These are phyloP conservation scores for Ondatra zibethicus DNA, from an alignment of 2,113 vertebrate genomes.

Conservation along the genomic window DNA sequence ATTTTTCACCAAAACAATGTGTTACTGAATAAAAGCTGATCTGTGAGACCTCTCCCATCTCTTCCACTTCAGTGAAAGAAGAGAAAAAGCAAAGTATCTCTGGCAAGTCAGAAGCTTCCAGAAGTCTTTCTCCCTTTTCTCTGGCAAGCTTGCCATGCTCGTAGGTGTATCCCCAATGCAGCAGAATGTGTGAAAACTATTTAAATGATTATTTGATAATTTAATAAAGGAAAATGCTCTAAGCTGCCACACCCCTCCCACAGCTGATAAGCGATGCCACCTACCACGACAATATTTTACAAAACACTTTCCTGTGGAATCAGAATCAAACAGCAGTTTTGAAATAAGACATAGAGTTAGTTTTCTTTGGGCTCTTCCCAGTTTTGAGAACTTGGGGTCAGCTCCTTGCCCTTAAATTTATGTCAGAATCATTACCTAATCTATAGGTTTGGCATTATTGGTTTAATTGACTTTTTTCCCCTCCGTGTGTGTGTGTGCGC, in stretches of 20 bases:
- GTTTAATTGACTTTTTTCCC: not conserved
- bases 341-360: conserved; percentile 63
- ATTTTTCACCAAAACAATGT: conserved; percentile 62
- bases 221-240: conserved; percentile 75
- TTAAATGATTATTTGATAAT: conserved; percentile 79
- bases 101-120: not conserved
- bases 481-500: not conserved
- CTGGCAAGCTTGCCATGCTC: conserved; percentile 56
- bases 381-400: not conserved
- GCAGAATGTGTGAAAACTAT: conserved; percentile 71
- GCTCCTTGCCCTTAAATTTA: not conserved
- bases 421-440: not conserved
- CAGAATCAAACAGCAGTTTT: conserved; percentile 67
- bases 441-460: conserved; percentile 24
- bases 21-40: conserved; percentile 35
- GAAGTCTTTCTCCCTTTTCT: not conserved
- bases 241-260: conserved; percentile 45
- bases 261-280: conserved; percentile 76
- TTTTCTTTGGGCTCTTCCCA: conserved; percentile 50
- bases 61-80: not conserved
- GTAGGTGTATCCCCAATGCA: conserved; percentile 65
- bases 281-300: conserved; percentile 60
- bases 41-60: conserved; percentile 29
- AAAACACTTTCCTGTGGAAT: conserved; percentile 67
- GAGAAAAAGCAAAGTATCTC: not conserved